Base-by-base conservation (phyloP, 2,113 vertebrate genomes). In the Noctilio leporinus region DNA sequence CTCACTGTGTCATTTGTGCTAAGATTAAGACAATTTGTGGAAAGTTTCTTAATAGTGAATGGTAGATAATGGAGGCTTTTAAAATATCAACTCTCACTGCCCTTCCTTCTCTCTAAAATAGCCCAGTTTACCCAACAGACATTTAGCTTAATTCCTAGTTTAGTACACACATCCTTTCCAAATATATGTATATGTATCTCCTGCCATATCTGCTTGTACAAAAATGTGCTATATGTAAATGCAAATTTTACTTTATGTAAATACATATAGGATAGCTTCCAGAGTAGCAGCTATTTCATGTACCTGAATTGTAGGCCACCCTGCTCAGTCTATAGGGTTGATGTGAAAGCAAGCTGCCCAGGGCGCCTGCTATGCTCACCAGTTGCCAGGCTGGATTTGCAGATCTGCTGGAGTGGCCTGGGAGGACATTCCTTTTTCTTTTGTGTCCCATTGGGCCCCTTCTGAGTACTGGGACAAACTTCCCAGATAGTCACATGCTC, bases 211-310 rank as follows among this genome's bases (percentile, higher is more conserved):
- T 49, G 35, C 40, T 92, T 93, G 53, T 67, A 83, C 64, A 96
- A 53, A 96, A 86, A 80, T 69, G 22, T 92, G 59, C 70, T 95
- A 62, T 65, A 93, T 94, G 47, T 62, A 95, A 94, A 76, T 95
- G 84, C 47, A 93, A 89, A 51, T 72, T 91, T 91, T 43, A 62
- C 43, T 89, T 16, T 77, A 35, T 91, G 73, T 53, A 97, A 76
- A 92, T 77, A 72, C 59, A 62, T 62, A 67, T 53, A 94, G 51
- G 59, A 70, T 47, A 83, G 40, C 80, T 92, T 94, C 64, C 51
- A 55, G 87, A 95, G 75, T 78, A 85, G 53, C 57, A 94, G 64
- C 59, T 95, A 51, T 93, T 92, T 92, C 86, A 11, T 47, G 51
- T 87, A 35, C 35, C 10, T 17, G 9, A 43, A n/a, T 26, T 49